Evolutionary conservation across 2,113 vertebrate species (phyloP).

Genomic region (Sigmodon hispidus): DNA sequence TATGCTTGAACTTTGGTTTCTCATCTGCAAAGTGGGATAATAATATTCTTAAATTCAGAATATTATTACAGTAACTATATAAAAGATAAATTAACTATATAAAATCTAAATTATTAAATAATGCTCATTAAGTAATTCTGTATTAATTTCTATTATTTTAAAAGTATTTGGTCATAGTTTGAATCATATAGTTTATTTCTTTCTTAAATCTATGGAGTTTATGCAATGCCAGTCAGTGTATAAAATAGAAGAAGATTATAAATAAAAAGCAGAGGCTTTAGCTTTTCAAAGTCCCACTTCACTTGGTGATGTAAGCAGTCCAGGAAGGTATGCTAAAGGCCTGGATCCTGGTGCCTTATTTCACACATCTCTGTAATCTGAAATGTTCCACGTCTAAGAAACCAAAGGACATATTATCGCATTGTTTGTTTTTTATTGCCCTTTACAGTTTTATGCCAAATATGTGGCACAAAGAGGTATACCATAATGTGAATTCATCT

Average conservation of each 20-base stretch:
- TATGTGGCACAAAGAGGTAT: background rate
- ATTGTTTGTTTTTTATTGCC: background rate
- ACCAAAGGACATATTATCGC: background rate
- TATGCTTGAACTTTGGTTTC: background rate
- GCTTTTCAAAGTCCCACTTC: background rate
- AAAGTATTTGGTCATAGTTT: background rate
- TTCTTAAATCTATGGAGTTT: background rate
- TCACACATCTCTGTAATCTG: background rate
- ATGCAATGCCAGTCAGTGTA: background rate
- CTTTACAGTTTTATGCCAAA: background rate
- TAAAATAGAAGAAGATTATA: background rate
- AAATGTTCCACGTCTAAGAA: background rate
- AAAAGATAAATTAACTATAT: too few species aligned
- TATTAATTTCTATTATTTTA: background rate
- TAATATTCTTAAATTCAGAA: background rate
- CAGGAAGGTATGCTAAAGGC: background rate
- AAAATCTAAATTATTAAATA: background rate
- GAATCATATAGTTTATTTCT: background rate
- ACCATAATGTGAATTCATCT: background rate
- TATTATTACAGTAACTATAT: background rate
- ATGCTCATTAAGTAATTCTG: background rate
- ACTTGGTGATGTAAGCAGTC: rapidly evolving
- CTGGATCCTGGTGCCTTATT: background rate
- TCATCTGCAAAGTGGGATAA: background rate
- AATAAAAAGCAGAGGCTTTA: background rate